Conservation (phyloP, 2,113 vertebrate species). For the Chelonoidis abingdonii region DNA sequence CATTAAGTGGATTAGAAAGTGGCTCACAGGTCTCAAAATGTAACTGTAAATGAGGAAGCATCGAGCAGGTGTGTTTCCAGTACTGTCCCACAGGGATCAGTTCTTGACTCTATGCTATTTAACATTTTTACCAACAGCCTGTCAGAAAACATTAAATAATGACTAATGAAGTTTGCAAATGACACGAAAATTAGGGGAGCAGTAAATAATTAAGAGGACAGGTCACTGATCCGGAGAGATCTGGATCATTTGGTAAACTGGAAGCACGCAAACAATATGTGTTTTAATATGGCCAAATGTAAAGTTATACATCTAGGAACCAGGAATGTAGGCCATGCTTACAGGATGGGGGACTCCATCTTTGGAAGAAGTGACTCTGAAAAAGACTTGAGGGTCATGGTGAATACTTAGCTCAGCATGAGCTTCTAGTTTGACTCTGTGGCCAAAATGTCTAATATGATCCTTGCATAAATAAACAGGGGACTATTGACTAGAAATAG, state of each 20-base stretch:
- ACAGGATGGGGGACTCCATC: background rate
- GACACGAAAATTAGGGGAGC: background rate
- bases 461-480: background rate
- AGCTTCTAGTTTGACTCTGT: background rate
- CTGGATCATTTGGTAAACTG: background rate
- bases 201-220: background rate
- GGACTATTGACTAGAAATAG: background rate
- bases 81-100: background rate
- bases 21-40: background rate
- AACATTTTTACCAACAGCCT: background rate
- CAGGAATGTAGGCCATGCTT: background rate
- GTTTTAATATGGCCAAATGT: background rate
- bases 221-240: background rate
- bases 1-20: background rate
- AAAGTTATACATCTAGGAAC: background rate
- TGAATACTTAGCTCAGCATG: background rate
- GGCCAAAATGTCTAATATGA: background rate
- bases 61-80: background rate
- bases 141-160: background rate
- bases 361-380: background rate
- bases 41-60: background rate
- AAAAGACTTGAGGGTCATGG: background rate
- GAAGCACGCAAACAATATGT: background rate
- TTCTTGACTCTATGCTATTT: background rate
- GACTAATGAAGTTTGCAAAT: background rate